Evolutionary conservation across 2,797 vertebrate species (phyloP), one percentile per base, ranked within the genome.

Genomic region (Cyclura pinguis): DNA sequence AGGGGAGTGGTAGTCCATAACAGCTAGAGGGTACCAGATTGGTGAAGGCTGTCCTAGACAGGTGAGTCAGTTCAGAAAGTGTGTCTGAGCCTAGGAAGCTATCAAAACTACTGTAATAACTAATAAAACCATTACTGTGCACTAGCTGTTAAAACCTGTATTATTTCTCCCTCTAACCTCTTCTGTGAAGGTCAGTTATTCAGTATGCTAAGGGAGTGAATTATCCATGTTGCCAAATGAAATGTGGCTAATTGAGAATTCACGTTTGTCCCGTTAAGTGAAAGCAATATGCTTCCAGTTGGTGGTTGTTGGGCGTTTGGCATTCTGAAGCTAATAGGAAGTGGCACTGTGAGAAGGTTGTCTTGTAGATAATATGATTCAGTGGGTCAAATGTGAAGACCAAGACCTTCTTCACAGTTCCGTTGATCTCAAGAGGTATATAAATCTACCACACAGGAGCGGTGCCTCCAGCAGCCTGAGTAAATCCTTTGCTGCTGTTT

Each of bases 151-250:
- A 82, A 74, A 86, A 73, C 20, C 22, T 24, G 14, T 13, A 27
- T 73, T 80, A 85, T 88, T 87, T 35, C 38, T 88, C 8, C 64
- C 52, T 78, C 42, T 88, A 92, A 87, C 93, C 85, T 91, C 59
- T 78, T 93, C 84, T 89, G 92, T 90, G 47, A 92, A 91, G 72
- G 91, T 7, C 74, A 14, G 22, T 93, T 94, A 94, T 88, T 94
- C 90, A 94, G 86, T 32, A 62, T 24, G 57, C 72, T 90, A 88
- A 91, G 87, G 94, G 6, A 90, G 88, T 1, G 74, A 86, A 88
- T 86, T 85, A 81, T 55, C 87, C 77, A 0, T 52, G 3, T 86
- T 94, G 86, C 90, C 89, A 50, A 86, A 80, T 73, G 52, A 67
- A 4, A 27, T 38, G 74, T 47, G 89, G 55, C 85, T 93, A 89